Conservation (phyloP, 2,797 vertebrate genomes). For the Phrynocephalus vlangalii region DNA sequence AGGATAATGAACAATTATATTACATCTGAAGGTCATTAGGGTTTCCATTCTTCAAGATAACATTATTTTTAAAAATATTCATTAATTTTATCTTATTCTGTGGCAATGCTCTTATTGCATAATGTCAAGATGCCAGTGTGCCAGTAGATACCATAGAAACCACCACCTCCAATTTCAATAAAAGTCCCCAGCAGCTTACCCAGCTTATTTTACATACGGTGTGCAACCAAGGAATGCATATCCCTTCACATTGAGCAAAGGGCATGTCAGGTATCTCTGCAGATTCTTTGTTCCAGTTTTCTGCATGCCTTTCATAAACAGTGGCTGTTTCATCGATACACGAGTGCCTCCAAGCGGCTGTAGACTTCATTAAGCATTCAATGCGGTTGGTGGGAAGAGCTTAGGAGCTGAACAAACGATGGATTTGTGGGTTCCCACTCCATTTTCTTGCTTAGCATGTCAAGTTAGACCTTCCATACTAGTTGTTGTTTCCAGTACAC, state of each 20-base stretch:
- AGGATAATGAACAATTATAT: conserved; percentile 12
- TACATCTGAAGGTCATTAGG: neutral
- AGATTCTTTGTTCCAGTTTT: neutral
- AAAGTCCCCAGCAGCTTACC: neutral
- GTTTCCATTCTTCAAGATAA: neutral
- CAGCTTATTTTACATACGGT: neutral
- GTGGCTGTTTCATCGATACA: neutral
- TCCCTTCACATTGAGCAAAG: neutral
- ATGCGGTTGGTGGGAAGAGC: neutral
- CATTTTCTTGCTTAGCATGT: neutral
- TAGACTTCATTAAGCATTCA: neutral
- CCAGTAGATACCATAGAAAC: neutral
- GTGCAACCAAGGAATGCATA: neutral
- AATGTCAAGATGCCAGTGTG: neutral
- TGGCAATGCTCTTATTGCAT: conserved; percentile 1
- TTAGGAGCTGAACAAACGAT: neutral
- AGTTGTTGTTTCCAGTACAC: neutral
- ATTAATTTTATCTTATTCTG: conserved; percentile 12
- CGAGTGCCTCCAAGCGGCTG: neutral
- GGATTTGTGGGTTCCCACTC: neutral
- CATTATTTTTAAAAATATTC: neutral
- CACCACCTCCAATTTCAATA: neutral
- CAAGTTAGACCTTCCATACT: neutral
- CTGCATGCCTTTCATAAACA: neutral
- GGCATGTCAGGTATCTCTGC: neutral